phyloP scores from a whole-genome alignment of 2,888 invertebrate genomes.

The Diploptera punctata region DNA sequence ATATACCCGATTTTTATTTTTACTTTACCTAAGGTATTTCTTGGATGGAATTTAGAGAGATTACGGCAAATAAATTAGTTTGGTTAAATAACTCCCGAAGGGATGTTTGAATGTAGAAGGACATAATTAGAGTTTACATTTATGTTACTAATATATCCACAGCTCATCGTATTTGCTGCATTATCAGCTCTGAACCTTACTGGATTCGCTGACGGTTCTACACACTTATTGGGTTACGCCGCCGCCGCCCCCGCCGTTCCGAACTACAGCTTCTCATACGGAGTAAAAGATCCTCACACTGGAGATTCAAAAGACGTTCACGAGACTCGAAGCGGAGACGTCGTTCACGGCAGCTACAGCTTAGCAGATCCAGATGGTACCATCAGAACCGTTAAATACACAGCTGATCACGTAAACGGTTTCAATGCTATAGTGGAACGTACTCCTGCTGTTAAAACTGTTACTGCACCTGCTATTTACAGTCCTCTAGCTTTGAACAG shows the following conservation, averaged over 20 bases:
- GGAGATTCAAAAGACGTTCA: constrained; percentile 40
- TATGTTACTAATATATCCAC: constrained; percentile 18
- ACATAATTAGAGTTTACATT: too few relatives aligned
- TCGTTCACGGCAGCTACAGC: background rate
- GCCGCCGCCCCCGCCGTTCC: constrained; percentile 26
- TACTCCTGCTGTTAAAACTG: constrained; percentile 21
- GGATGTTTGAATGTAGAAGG: too few relatives aligned
- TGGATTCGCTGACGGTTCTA: background rate
- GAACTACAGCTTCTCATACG: constrained; percentile 41
- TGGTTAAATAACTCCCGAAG: too few relatives aligned
- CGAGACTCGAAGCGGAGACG: constrained; percentile 15
- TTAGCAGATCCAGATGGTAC: background rate
- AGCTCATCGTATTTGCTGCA: constrained; percentile 60
- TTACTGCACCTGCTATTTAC: constrained; percentile 2
- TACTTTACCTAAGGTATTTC: too few relatives aligned
- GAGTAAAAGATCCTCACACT: constrained; percentile 41
- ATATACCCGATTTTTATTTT: too few relatives aligned
- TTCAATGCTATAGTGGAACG: constrained; percentile 29
- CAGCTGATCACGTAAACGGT: constrained; percentile 25
- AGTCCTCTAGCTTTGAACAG: background rate
- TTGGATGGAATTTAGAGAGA: too few relatives aligned
- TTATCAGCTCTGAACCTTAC: constrained; percentile 45
- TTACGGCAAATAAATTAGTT: too few relatives aligned
- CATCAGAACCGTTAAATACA: constrained; percentile 17
- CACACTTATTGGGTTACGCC: constrained; percentile 22